Conservation (phyloP, 2,113 vertebrate genomes). For the Triplophysa siluroides region DNA sequence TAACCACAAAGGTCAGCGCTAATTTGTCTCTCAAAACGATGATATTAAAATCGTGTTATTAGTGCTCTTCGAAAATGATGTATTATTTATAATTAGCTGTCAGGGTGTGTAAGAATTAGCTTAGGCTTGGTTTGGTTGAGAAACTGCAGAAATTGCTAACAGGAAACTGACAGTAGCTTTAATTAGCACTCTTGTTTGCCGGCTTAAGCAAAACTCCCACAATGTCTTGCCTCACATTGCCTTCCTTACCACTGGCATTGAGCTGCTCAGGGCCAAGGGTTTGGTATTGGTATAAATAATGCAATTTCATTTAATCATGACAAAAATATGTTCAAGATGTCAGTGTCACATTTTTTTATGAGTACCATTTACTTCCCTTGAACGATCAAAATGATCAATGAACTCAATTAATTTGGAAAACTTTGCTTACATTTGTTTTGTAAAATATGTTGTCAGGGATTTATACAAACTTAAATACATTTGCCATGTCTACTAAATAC, state of each 20-base stretch:
- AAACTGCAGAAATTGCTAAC: conserved; percentile 14
- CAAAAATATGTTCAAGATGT: not conserved
- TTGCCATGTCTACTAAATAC: too few species aligned
- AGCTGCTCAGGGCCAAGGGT: not conserved
- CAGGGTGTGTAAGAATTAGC: conserved; percentile 33
- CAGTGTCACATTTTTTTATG: not conserved
- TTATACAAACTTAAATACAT: too few species aligned
- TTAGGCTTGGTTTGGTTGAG: not conserved
- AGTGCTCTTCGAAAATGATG: conserved; percentile 32
- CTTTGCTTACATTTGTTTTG: too few species aligned
- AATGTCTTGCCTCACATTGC: not conserved
- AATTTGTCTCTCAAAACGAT: not conserved
- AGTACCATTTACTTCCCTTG: not conserved
- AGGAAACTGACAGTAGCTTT: conserved; percentile 46
- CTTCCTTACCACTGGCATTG: conserved; percentile 31
- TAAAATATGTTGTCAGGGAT: too few species aligned
- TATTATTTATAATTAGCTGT: conserved; percentile 54
- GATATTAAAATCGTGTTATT: conserved; percentile 33
- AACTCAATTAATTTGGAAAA: too few species aligned
- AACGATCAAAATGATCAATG: too few species aligned
- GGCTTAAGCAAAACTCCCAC: conserved; percentile 29
- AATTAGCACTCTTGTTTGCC: conserved; percentile 47
- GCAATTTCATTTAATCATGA: conserved; percentile 10
- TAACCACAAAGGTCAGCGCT: conserved; percentile 1
- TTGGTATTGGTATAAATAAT: not conserved